These are phyloP conservation scores for Polyommatus iphigenia DNA, from an alignment of 2,888 invertebrate genomes.

Conservation along the genomic window DNA sequence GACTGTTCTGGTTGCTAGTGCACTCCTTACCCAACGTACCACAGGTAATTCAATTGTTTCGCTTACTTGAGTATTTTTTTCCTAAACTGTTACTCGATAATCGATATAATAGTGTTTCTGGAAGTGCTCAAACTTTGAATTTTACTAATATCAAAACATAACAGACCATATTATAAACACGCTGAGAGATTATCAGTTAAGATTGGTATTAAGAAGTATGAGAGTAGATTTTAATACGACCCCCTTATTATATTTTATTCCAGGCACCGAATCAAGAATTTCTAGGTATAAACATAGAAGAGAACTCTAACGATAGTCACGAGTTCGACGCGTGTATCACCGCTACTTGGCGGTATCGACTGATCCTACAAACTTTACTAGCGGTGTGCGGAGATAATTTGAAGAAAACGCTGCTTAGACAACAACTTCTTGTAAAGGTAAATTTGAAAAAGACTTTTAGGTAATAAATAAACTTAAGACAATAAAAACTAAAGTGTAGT, in stretches of 20 bases:
- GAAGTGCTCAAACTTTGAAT: too few species aligned
- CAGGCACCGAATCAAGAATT: constrained; percentile 70
- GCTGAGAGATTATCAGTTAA: too few species aligned
- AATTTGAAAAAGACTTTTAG: constrained; percentile 33
- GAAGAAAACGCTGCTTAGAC: constrained; percentile 88
- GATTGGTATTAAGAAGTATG: too few species aligned
- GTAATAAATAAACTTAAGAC: background rate
- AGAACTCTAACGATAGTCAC: constrained; percentile 52
- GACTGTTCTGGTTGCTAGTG: constrained; percentile 95
- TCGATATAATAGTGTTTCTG: too few species aligned
- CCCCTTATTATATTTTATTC: background rate
- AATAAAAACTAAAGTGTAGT: too few species aligned
- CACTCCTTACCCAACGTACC: constrained; percentile 91
- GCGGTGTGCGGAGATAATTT: constrained; percentile 92
- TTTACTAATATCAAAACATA: too few species aligned
- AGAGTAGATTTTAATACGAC: background rate
- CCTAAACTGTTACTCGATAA: too few species aligned
- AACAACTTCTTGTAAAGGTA: constrained; percentile 93
- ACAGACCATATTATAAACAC: too few species aligned
- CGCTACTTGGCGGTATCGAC: constrained; percentile 87
- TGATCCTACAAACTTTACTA: constrained; percentile 92
- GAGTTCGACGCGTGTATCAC: constrained; percentile 81
- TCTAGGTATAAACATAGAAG: constrained; percentile 70
- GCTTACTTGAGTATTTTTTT: too few species aligned
- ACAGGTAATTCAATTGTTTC: too few species aligned